Percentiles rank a stretch among this genome's conserved stretches.
Evolutionary conservation across 2,888 invertebrate genomes (phyloP).

Genomic region (Sylvicola cinctus): DNA sequence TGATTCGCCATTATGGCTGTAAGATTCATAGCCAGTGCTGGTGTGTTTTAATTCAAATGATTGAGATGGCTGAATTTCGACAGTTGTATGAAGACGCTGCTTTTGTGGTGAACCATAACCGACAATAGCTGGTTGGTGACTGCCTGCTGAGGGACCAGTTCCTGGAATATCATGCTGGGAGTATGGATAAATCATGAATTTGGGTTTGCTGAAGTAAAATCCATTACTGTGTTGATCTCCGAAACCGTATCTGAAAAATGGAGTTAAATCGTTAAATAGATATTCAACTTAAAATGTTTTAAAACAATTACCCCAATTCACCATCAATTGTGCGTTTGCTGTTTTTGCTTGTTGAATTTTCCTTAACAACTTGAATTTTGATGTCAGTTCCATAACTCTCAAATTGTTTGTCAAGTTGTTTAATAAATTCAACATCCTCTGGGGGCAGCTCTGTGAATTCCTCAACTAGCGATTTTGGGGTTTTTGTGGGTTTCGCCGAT

Average conservation of each 20-base stretch:
- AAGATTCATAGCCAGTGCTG: constrained; percentile 4
- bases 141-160: constrained; percentile 3
- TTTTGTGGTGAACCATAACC: constrained; percentile 11
- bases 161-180: constrained; percentile 42
- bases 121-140: constrained; percentile 16
- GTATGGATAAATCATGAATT: constrained; percentile 46
- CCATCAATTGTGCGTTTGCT: constrained; percentile 50
- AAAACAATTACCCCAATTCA: constrained; percentile 45
- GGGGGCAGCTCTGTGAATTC: constrained; percentile 18
- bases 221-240: constrained; percentile 13
- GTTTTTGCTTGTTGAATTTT: constrained; percentile 16
- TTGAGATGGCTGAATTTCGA: constrained; percentile 36
- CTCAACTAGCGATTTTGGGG: constrained; percentile 14
- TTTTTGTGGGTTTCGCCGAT: constrained; percentile 13
- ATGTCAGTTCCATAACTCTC: constrained; percentile 22
- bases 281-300: background rate
- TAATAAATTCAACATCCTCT: constrained; percentile 23
- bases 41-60: constrained; percentile 24
- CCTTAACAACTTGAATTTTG: constrained; percentile 22
- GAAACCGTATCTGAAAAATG: constrained; percentile 19
- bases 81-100: constrained; percentile 18
- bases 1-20: too few relatives aligned
- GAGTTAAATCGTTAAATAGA: background rate
- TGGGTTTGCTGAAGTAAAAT: constrained; percentile 25
- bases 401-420: constrained; percentile 24